Base-by-base conservation (phyloP, 2,113 vertebrate species). In the Gallinago jamesoni region DNA sequence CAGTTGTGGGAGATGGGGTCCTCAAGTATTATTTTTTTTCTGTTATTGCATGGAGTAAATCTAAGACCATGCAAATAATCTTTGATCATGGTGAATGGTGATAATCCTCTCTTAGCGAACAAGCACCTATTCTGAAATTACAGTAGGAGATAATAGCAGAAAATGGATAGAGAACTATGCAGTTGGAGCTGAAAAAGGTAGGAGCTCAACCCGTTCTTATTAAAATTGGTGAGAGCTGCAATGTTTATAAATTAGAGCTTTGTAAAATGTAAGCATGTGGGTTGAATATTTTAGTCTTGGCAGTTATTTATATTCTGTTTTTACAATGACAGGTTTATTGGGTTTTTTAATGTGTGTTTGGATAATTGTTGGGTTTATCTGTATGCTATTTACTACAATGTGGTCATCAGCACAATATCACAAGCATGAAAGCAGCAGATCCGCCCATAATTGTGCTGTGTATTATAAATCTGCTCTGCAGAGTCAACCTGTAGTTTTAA, bases 211-310 rank as follows among this genome's bases (percentile, higher is more conserved):
- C 70, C 68, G 15, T 89, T 90, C 84, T 69, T 88, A 79, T 77
- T 92, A 87, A 96, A 95, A 95, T 56, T 68, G 64, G 73, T 88
- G 52, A 86, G 75, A 93, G 84, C 82, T 83, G n/a, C 88, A 84
- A 92, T 89, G 92, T 89, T 90, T 96, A 66, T 90, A 94, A 94
- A 93, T 95, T 57, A 89, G 60, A 87, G 73, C 88, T 94, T 96
- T 93, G 88, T 89, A 78, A 95, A 94, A 84, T 62, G 24, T 60
- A 75, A 96, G 80, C 21, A 16, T 33, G 77, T 90, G 94, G 83
- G 68, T 73, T 89, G 90, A 92, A 89, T 89, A 66, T 92, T 96
- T 95, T 87, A 91, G 18, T 69, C 77, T 24, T 83, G 84, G 70
- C 75, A 55, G 68, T 93, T 93, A 89, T 76, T 87, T 89, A 53